Percentiles rank a stretch among this genome's conserved stretches.
Conservation (phyloP, 2,113 vertebrate species). For the Centropus unirufus region DNA sequence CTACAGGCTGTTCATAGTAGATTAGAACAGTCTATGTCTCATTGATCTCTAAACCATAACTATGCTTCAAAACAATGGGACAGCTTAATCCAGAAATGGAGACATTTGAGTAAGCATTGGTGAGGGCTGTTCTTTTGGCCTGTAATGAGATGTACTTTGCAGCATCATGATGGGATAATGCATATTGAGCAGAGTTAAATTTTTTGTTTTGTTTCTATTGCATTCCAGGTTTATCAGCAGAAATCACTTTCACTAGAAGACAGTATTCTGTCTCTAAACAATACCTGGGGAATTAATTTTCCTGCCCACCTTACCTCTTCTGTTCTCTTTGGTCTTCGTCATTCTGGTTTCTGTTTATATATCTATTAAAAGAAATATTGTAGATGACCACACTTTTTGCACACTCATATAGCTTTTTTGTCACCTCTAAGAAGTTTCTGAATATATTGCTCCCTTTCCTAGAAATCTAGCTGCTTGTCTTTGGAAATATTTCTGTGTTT, state of each 20-base stretch:
- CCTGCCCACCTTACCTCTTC: not conserved
- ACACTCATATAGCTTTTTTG: not conserved
- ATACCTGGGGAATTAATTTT: not conserved
- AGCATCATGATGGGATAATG: not conserved
- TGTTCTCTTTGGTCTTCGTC: not conserved
- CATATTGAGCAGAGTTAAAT: not conserved
- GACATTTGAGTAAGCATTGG: constrained; percentile 27
- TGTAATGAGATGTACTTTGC: constrained; percentile 46
- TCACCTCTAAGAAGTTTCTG: not conserved
- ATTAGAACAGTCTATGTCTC: constrained; percentile 73
- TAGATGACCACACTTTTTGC: not conserved
- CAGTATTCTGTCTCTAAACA: not conserved
- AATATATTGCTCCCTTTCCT: not conserved
- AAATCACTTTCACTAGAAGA: not conserved
- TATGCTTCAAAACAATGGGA: constrained; percentile 71
- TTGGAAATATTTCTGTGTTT: constrained; percentile 16
- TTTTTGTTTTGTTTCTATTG: not conserved
- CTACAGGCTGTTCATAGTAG: constrained; percentile 72
- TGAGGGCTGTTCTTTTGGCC: constrained; percentile 41
- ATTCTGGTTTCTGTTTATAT: not conserved
- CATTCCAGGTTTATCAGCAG: not conserved
- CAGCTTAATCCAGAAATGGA: constrained; percentile 73
- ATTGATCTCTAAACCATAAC: constrained; percentile 72
- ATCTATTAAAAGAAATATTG: not conserved
- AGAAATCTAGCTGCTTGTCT: not conserved